These are phyloP conservation scores for Leptopterna dolabrata DNA, from an alignment of 2,888 invertebrate genomes.

Conservation along the genomic window DNA sequence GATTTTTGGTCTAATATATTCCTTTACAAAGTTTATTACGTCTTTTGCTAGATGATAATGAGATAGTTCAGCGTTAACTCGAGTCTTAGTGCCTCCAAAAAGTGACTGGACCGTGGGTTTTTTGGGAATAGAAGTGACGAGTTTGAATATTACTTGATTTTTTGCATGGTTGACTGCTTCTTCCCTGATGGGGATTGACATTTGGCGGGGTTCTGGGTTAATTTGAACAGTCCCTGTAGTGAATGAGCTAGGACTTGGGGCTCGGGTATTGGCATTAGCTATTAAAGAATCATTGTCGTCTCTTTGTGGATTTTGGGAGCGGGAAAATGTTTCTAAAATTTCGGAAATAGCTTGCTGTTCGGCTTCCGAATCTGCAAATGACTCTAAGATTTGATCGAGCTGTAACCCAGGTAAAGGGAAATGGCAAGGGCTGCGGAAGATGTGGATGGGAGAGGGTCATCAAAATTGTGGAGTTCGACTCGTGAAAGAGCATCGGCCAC, in stretches of 20 bases:
- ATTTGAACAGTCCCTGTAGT: not conserved
- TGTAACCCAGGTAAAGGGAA: too few species aligned
- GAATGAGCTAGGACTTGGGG: not conserved
- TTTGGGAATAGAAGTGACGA: not conserved
- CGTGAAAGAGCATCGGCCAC: constrained; percentile 64
- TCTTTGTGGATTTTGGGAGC: not conserved
- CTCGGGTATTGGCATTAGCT: not conserved
- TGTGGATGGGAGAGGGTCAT: not conserved
- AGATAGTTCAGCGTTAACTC: constrained; percentile 11
- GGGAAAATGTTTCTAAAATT: not conserved
- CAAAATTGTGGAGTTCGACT: not conserved
- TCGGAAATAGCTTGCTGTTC: too few species aligned
- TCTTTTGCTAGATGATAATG: not conserved
- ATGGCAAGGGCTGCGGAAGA: not conserved
- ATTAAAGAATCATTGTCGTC: not conserved
- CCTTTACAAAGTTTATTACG: constrained; percentile 27
- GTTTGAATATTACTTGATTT: not conserved
- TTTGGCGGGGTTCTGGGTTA: too few species aligned
- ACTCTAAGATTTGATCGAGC: too few species aligned
- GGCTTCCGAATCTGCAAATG: too few species aligned
- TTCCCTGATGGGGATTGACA: not conserved
- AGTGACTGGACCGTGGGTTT: not conserved
- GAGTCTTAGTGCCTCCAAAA: constrained; percentile 13
- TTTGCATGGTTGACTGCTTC: not conserved
- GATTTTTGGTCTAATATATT: constrained; percentile 9